Conservation (phyloP, 2,113 vertebrate species). For the Ceyx margarethae region DNA sequence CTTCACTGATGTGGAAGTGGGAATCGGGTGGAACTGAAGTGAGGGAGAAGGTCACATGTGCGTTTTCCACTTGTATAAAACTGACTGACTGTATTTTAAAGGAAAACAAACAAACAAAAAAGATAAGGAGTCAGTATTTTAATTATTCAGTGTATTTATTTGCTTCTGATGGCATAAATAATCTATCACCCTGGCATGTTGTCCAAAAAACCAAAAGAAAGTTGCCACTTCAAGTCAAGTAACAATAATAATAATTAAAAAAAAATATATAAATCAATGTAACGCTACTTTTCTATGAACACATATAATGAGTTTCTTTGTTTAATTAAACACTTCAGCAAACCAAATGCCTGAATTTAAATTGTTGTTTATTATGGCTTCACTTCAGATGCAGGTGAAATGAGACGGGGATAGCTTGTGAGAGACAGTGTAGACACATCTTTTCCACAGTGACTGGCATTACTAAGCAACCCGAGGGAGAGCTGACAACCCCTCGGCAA, state of each 20-base stretch:
- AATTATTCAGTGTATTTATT: slow-evolving; percentile 8
- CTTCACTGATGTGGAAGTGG: not conserved
- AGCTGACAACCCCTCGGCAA: slow-evolving; percentile 11
- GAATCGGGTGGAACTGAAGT: not conserved
- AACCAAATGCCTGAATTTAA: slow-evolving; percentile 32
- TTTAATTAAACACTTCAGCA: slow-evolving; percentile 56
- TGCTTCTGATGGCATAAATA: slow-evolving; percentile 6
- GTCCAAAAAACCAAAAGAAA: not conserved
- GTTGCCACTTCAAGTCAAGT: not conserved
- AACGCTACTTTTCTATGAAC: not conserved
- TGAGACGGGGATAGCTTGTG: not conserved
- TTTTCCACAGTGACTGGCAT: not conserved
- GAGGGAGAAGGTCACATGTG: not conserved
- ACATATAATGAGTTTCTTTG: slow-evolving; percentile 28
- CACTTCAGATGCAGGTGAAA: not conserved
- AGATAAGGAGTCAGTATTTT: not conserved
- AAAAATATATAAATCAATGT: not conserved
- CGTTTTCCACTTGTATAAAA: not conserved
- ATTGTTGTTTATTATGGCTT: slow-evolving; percentile 24
- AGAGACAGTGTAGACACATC: not conserved
- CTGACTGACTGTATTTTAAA: not conserved
- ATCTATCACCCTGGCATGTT: not conserved
- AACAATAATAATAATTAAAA: not conserved
- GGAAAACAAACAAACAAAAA: not conserved
- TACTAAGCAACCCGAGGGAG: not conserved